These are phyloP conservation scores for Bacillus rossius DNA, from an alignment of 1,140 invertebrate genomes.

Conservation along the genomic window DNA sequence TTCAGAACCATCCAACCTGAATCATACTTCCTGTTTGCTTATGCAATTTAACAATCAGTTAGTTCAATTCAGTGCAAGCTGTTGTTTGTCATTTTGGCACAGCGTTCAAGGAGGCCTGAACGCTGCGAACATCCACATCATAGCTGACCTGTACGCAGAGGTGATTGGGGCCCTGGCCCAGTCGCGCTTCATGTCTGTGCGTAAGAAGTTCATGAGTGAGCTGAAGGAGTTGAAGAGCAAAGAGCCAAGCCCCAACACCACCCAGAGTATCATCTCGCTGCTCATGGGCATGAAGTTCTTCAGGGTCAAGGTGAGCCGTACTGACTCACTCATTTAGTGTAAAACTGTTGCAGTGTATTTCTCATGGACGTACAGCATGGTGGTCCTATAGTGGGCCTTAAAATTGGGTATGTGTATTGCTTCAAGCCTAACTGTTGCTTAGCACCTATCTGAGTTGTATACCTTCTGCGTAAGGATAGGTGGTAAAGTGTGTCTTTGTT, in stretches of 20 bases:
- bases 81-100: conserved; percentile 29
- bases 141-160: conserved; percentile 97
- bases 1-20: too few relatives aligned
- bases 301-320: conserved; percentile 64
- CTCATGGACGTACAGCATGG: too few relatives aligned
- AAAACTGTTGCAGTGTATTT: too few relatives aligned
- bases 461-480: too few relatives aligned
- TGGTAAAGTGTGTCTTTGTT: too few relatives aligned
- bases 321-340: not conserved
- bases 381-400: too few relatives aligned
- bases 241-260: conserved; percentile 83
- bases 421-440: too few relatives aligned
- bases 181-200: conserved; percentile 87
- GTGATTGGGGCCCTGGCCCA: conserved; percentile 97
- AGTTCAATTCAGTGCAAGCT: too few relatives aligned
- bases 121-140: conserved; percentile 91
- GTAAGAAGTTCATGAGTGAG: conserved; percentile 90
- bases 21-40: too few relatives aligned
- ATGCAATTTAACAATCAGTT: too few relatives aligned
- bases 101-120: conserved; percentile 89
- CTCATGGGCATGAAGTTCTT: conserved; percentile 99
- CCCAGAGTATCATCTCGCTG: conserved; percentile 94
- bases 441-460: too few relatives aligned
- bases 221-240: conserved; percentile 82
- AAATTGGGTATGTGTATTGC: too few relatives aligned